Evolutionary conservation across 2,797 vertebrate species (phyloP).

Genomic region (Xenentodon cancila): DNA sequence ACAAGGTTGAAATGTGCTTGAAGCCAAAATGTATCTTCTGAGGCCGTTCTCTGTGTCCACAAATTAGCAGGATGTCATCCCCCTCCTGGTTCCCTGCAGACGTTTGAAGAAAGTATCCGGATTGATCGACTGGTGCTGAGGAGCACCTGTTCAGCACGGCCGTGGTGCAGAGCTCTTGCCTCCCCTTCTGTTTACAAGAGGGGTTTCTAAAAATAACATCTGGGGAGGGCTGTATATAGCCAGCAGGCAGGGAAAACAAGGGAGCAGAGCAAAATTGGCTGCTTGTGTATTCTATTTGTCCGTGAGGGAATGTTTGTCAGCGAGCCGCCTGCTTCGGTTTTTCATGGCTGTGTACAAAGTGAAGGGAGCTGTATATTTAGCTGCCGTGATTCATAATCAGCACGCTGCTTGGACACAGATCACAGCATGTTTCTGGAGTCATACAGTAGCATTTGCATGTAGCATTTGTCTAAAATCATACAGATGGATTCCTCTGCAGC

Average conservation of each 20-base stretch:
- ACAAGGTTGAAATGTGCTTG: not conserved
- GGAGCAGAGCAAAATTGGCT: constrained; percentile 66
- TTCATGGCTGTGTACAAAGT: constrained; percentile 57
- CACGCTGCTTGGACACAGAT: constrained; percentile 53
- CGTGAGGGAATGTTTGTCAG: constrained; percentile 62
- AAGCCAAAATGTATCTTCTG: not conserved
- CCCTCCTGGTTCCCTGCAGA: constrained; percentile 11
- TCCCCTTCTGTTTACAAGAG: constrained; percentile 56
- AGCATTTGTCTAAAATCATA: constrained; percentile 7
- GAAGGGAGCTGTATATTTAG: constrained; percentile 63
- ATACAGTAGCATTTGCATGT: constrained; percentile 29
- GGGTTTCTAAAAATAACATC: constrained; percentile 78
- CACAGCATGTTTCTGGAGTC: constrained; percentile 10
- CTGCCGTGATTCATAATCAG: constrained; percentile 63
- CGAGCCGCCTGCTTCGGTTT: constrained; percentile 55
- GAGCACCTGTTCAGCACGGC: constrained; percentile 71
- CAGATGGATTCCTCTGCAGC: not conserved
- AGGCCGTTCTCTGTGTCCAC: not conserved
- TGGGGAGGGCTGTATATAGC: constrained; percentile 60
- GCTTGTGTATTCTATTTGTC: constrained; percentile 65
- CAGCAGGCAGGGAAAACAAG: constrained; percentile 67
- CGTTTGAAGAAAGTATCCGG: constrained; percentile 30
- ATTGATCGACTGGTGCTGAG: constrained; percentile 30
- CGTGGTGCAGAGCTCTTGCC: constrained; percentile 55
- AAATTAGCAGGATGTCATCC: constrained; percentile 3